Conservation (phyloP, 2,888 invertebrate species). For the Torymus texanus region DNA sequence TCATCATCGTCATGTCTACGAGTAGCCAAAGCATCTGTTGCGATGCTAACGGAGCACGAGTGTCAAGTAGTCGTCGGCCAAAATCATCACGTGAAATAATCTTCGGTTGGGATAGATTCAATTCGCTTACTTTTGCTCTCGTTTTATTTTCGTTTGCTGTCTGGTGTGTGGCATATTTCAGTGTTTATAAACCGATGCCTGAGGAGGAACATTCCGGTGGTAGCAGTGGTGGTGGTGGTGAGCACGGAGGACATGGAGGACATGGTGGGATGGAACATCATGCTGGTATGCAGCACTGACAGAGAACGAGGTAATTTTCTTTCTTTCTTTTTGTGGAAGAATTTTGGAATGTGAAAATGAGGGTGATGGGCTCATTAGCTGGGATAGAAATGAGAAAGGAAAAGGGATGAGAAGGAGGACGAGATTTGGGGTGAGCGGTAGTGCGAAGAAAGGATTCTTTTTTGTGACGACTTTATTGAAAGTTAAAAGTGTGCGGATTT, state of each 20-base stretch:
- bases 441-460: too few relatives aligned
- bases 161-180: conserved; percentile 65
- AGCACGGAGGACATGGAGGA: background rate
- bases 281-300: conserved; percentile 13
- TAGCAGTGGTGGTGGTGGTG: background rate
- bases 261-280: conserved; percentile 11
- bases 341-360: too few relatives aligned
- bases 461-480: too few relatives aligned
- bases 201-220: conserved; percentile 10
- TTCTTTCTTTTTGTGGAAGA: too few relatives aligned
- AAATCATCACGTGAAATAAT: conserved; percentile 58
- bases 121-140: conserved; percentile 56
- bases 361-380: too few relatives aligned
- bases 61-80: background rate
- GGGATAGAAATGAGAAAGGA: too few relatives aligned
- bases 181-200: conserved; percentile 55
- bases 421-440: too few relatives aligned
- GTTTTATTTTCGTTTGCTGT: conserved; percentile 62
- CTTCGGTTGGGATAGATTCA: conserved; percentile 69
- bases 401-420: too few relatives aligned
- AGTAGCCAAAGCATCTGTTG: conserved; percentile 42
- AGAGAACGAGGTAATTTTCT: too few relatives aligned
- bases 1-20: conserved; percentile 28
- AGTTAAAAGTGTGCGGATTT: too few relatives aligned
- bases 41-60: background rate